phyloP scores from a whole-genome alignment of 1,140 invertebrate species.

The Diorhabda sublineata region DNA sequence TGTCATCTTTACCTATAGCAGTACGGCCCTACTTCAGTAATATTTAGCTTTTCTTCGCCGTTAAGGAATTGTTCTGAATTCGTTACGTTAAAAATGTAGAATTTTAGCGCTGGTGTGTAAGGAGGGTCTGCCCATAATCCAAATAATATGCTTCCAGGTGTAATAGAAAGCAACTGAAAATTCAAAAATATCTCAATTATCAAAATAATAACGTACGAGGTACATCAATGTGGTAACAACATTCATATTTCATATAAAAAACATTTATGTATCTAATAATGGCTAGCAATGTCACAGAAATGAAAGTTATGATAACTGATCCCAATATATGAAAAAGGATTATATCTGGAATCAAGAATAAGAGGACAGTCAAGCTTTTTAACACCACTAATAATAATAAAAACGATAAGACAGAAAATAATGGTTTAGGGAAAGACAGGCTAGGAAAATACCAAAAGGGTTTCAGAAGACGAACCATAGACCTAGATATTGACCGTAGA shows the following conservation, averaged over 20 bases:
- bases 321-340: too few species aligned
- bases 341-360: too few species aligned
- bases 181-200: slow-evolving; percentile 16
- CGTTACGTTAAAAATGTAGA: slow-evolving; percentile 83
- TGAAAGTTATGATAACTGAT: too few species aligned
- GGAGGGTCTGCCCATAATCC: slow-evolving; percentile 67
- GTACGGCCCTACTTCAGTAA: slow-evolving; percentile 81
- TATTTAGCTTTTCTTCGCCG: slow-evolving; percentile 63
- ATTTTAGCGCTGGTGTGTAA: slow-evolving; percentile 63
- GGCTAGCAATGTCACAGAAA: too few species aligned
- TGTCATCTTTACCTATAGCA: slow-evolving; percentile 67
- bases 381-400: too few species aligned
- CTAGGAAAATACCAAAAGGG: too few species aligned
- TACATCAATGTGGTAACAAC: neutral
- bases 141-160: slow-evolving; percentile 55
- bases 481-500: too few species aligned
- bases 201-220: neutral
- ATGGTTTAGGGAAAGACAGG: too few species aligned
- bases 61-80: slow-evolving; percentile 68
- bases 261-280: neutral
- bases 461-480: too few species aligned
- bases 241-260: neutral
- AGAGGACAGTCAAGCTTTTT: too few species aligned
- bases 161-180: slow-evolving; percentile 51
- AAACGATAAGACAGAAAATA: too few species aligned